Evolutionary conservation across 1,140 invertebrate species (phyloP).

Genomic region (Bombus fervidus): DNA sequence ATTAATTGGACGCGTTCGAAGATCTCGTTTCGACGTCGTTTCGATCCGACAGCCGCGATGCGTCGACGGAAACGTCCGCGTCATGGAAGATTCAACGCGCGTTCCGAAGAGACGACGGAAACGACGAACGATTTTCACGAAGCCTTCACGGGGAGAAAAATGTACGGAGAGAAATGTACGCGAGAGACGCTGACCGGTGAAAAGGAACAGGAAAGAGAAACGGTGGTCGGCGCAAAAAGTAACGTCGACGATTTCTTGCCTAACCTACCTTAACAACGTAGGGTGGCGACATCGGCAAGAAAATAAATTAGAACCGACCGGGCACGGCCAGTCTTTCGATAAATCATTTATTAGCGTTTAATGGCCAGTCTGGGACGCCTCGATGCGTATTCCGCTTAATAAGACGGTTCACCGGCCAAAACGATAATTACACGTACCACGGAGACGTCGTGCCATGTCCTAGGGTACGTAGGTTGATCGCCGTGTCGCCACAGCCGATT

Average conservation of each 20-base stretch:
- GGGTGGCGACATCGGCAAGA: slow-evolving; percentile 38
- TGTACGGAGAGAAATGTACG: neutral
- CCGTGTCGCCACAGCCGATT: neutral
- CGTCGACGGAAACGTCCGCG: neutral
- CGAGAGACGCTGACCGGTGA: neutral
- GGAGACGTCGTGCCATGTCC: neutral
- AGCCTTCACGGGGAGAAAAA: neutral
- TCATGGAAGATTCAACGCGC: slow-evolving; percentile 19
- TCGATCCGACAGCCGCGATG: neutral
- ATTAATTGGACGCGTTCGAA: slow-evolving; percentile 30
- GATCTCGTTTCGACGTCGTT: neutral
- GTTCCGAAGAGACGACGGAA: neutral
- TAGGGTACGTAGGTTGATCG: neutral
- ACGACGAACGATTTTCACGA: neutral
- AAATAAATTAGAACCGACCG: slow-evolving; percentile 44
- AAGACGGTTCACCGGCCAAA: slow-evolving; percentile 5
- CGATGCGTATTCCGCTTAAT: slow-evolving; percentile 17
- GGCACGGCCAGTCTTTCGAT: slow-evolving; percentile 17
- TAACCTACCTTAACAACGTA: slow-evolving; percentile 62
- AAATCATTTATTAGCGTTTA: slow-evolving; percentile 51
- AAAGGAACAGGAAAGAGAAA: neutral
- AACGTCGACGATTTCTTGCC: slow-evolving; percentile 41
- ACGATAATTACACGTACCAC: slow-evolving; percentile 20
- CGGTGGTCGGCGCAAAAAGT: slow-evolving; percentile 8
- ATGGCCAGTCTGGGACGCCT: neutral